phyloP scores from a whole-genome alignment of 2,113 vertebrate species.

The Elachura formosa region DNA sequence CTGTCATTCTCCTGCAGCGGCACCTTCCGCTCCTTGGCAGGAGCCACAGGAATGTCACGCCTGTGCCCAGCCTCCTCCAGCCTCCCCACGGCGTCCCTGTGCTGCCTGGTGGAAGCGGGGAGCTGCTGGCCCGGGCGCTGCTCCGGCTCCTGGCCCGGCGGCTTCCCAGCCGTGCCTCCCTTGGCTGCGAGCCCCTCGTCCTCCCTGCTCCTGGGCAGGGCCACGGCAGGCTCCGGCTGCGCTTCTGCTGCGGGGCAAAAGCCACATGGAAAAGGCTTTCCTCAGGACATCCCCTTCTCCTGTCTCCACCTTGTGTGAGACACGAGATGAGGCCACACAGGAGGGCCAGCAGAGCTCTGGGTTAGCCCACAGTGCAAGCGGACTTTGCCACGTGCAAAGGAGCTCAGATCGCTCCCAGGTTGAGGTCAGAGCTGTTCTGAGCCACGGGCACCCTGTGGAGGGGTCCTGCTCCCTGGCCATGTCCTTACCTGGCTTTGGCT shows the following conservation, averaged over 20 bases:
- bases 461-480: fast-evolving
- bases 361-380: not conserved
- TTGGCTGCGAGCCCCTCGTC: not conserved
- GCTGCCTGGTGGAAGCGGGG: not conserved
- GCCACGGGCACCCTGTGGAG: fast-evolving
- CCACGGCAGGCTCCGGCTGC: not conserved
- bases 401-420: not conserved
- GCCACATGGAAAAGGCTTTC: fast-evolving
- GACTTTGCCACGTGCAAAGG: not conserved
- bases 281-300: not conserved
- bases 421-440: not conserved
- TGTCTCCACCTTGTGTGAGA: not conserved
- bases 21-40: not conserved
- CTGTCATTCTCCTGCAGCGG: not conserved
- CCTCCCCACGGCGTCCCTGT: not conserved
- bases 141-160: not conserved
- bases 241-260: not conserved
- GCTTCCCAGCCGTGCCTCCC: not conserved
- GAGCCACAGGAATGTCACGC: not conserved
- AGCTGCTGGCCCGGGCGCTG: not conserved
- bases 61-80: not conserved
- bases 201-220: constrained; percentile 22
- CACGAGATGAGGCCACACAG: fast-evolving
- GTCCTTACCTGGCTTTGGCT: constrained; percentile 55
- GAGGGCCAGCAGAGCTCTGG: not conserved